phyloP scores from a whole-genome alignment of 2,888 invertebrate genomes.

The Scrobipalpa costella region DNA sequence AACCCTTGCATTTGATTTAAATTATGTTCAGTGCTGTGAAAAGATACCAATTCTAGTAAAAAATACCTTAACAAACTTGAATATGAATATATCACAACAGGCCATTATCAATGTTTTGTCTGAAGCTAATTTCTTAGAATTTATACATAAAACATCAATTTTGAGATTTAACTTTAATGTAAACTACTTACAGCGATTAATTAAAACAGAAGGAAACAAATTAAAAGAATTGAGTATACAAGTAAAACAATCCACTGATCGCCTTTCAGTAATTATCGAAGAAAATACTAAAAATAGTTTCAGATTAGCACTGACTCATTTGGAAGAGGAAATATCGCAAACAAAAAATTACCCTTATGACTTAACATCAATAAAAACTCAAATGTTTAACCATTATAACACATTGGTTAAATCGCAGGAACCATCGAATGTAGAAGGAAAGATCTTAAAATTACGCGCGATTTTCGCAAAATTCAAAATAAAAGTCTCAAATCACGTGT shows the following conservation, averaged over 20 bases:
- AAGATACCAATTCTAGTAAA: background rate
- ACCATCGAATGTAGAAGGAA: background rate
- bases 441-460: background rate
- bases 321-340: background rate
- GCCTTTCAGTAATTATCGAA: background rate
- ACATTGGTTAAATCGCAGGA: background rate
- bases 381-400: background rate
- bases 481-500: background rate
- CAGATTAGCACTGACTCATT: background rate
- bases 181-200: background rate
- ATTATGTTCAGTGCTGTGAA: background rate
- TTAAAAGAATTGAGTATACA: background rate
- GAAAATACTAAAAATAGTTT: slow-evolving; percentile 1
- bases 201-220: background rate
- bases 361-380: background rate
- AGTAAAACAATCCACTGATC: background rate
- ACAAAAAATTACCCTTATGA: background rate
- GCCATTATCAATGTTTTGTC: background rate
- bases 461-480: background rate
- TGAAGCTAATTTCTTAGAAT: background rate
- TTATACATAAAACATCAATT: background rate
- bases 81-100: background rate
- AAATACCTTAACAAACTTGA: background rate
- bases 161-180: background rate
- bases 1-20: background rate